These are phyloP conservation scores for Globodera rostochiensis DNA, from an alignment of 1,140 invertebrate genomes.

Conservation along the genomic window DNA sequence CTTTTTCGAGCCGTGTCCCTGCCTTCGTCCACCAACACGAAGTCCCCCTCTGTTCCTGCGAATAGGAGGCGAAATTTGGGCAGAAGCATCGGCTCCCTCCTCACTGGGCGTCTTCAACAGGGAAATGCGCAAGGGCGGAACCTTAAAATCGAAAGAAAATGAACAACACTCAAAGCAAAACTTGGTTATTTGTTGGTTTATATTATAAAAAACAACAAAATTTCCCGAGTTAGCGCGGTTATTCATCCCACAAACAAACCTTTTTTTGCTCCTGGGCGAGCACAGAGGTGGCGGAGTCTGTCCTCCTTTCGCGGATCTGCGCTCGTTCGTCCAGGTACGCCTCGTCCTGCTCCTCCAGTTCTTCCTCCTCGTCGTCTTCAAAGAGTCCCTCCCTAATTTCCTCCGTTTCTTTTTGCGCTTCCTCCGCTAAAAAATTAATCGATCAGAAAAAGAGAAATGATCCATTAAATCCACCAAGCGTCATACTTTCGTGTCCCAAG, in stretches of 20 bases:
- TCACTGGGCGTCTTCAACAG: conserved; percentile 39
- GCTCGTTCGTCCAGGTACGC: neutral
- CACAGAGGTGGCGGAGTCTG: conserved; percentile 8
- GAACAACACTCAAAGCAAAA: neutral
- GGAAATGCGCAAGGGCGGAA: conserved; percentile 36
- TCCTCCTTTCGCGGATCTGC: neutral
- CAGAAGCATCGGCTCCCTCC: conserved; percentile 12
- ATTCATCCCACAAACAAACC: neutral
- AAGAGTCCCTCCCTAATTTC: conserved; percentile 18
- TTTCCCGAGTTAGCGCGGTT: neutral
- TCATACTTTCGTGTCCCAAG: neutral
- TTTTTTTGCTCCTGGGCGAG: conserved; percentile 24
- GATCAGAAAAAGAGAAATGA: neutral
- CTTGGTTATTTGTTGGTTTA: neutral
- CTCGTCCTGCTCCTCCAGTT: conserved; percentile 27
- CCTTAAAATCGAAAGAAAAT: neutral
- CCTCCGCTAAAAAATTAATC: neutral
- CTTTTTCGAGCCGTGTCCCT: conserved; percentile 13
- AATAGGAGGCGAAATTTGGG: conserved; percentile 3
- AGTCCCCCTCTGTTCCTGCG: conserved; percentile 1
- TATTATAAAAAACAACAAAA: neutral
- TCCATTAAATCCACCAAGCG: neutral
- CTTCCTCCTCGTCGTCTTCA: conserved; percentile 21
- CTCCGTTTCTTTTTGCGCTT: conserved; percentile 23
- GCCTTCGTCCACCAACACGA: conserved; percentile 5